Evolutionary conservation across 2,797 vertebrate species (phyloP).

Genomic region (Toxotes lorentzi): DNA sequence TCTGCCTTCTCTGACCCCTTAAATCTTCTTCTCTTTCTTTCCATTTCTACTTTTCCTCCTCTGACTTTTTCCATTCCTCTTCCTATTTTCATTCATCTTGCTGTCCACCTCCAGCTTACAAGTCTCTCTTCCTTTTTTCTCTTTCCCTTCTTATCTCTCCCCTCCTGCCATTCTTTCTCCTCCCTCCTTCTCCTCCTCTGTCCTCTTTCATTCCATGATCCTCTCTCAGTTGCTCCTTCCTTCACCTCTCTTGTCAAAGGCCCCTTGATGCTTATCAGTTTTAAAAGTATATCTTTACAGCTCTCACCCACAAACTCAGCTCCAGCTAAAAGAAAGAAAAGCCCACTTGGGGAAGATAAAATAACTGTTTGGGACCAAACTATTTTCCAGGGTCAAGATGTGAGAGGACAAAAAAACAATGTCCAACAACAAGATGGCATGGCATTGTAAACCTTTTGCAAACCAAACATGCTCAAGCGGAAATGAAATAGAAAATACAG

Average conservation of each 20-base stretch:
- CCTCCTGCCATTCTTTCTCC: neutral
- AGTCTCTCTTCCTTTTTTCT: neutral
- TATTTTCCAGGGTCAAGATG: constrained; percentile 28
- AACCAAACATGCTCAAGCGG: constrained; percentile 1
- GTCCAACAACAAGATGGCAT: neutral
- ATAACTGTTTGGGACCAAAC: constrained; percentile 17
- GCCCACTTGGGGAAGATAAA: neutral
- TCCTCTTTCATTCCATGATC: constrained; percentile 2
- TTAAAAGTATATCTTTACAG: constrained; percentile 35
- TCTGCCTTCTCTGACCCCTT: neutral
- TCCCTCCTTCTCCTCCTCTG: neutral
- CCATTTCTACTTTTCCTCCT: neutral
- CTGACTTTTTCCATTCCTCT: neutral
- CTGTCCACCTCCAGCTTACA: neutral
- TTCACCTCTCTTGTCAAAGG: constrained; percentile 29
- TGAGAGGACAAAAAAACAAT: constrained; percentile 8
- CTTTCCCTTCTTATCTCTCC: neutral
- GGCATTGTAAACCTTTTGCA: neutral
- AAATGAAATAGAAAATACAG: constrained; percentile 47
- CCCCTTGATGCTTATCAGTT: constrained; percentile 36
- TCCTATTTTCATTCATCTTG: no score
- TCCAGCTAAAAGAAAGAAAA: neutral
- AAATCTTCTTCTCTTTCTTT: neutral
- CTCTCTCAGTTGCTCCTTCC: constrained; percentile 6
- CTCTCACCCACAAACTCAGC: constrained; percentile 17